Conservation (phyloP, 1,140 invertebrate species). For the Capitella teleta region DNA sequence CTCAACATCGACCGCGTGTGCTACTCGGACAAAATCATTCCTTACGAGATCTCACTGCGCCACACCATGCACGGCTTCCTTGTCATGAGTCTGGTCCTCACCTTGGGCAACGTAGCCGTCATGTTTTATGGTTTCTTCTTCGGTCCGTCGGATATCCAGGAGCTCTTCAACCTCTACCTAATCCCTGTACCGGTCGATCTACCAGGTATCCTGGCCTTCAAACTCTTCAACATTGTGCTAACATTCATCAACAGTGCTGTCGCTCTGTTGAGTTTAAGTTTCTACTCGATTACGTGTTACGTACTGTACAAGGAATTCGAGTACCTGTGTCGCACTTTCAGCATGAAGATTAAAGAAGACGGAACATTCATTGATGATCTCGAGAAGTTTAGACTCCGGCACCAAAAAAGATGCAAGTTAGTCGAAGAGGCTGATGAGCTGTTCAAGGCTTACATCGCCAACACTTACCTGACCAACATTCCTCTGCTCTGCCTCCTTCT, state of each 20-base stretch:
- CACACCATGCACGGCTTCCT: neutral
- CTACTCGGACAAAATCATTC: conserved; percentile 4
- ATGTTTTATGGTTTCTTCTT: neutral
- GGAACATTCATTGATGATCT: conserved; percentile 4
- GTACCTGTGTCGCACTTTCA: conserved; percentile 2
- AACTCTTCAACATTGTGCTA: neutral
- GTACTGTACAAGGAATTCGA: conserved; percentile 8
- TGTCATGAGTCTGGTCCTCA: neutral
- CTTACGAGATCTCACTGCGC: neutral
- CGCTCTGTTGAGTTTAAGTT: neutral
- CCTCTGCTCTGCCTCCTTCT: conserved; percentile 3
- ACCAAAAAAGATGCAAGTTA: conserved; percentile 1
- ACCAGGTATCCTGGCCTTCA: neutral
- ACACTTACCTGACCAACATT: conserved; percentile 5
- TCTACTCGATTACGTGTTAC: conserved; percentile 3
- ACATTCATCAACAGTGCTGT: neutral
- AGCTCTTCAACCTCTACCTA: neutral
- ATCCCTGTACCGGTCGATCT: neutral
- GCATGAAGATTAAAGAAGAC: conserved; percentile 5
- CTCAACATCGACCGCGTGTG: neutral
- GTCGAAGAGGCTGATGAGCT: neutral
- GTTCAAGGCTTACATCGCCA: conserved; percentile 5
- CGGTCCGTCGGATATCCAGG: neutral
- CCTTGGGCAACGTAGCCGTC: neutral
- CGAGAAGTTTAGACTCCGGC: neutral